A percentile compares a stretch with the other conserved stretches of the same genome.
Conservation (phyloP, 2,113 vertebrate genomes). For the Dermatemys mawii region DNA sequence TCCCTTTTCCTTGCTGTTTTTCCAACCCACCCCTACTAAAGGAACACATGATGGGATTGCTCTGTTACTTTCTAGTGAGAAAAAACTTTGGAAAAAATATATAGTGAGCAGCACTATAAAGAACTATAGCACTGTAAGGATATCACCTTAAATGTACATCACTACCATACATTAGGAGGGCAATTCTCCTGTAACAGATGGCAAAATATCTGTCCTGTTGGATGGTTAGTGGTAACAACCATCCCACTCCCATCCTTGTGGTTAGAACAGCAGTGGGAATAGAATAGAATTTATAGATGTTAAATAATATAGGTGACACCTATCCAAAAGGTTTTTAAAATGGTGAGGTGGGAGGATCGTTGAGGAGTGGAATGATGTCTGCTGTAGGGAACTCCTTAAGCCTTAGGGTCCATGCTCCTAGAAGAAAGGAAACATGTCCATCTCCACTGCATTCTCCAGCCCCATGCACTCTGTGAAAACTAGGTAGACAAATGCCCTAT, state of each 20-base stretch:
- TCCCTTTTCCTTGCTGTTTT: not conserved
- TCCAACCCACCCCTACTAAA: not conserved
- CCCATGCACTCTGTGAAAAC: not conserved
- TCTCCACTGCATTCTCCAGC: not conserved
- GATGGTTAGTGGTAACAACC: not conserved
- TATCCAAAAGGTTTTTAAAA: not conserved
- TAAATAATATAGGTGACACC: not conserved
- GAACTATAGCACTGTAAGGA: not conserved
- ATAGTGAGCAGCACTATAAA: conserved; percentile 11
- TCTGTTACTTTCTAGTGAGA: conserved; percentile 1
- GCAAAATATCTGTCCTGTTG: not conserved
- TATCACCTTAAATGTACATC: accelerated
- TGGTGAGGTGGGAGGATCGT: not conserved
- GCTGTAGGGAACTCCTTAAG: not conserved
- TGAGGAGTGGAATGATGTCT: not conserved
- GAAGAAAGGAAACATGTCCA: not conserved
- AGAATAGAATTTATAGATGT: not conserved
- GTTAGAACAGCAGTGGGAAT: not conserved
- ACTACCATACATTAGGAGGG: not conserved
- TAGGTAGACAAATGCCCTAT: not conserved
- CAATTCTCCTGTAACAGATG: not conserved
- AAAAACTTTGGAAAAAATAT: conserved; percentile 20
- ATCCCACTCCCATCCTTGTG: accelerated
- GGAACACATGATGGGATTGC: not conserved
- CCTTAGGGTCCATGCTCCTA: not conserved